Evolutionary conservation across 1,140 invertebrate species (phyloP).

Genomic region (Hylaeus volcanicus): DNA sequence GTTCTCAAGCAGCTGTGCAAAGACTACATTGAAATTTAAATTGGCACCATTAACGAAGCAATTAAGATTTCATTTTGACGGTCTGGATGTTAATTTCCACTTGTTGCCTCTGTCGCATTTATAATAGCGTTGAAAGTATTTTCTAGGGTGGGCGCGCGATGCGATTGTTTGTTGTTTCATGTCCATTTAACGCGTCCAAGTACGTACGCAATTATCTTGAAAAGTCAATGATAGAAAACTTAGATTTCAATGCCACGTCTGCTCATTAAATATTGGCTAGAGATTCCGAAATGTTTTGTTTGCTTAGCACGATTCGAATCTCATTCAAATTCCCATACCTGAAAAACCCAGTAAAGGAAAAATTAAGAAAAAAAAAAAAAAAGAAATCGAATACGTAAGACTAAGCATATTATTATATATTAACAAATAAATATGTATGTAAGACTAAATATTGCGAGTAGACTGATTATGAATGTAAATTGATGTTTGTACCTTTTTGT

Average conservation of each 20-base stretch:
- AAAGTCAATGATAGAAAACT: slow-evolving; percentile 10
- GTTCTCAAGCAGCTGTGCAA: slow-evolving; percentile 25
- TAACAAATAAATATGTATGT: not conserved
- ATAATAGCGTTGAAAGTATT: slow-evolving; percentile 28
- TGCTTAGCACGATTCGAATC: slow-evolving; percentile 6
- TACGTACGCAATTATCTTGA: not conserved
- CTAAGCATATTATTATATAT: not conserved
- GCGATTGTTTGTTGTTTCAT: slow-evolving; percentile 12
- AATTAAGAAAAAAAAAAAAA: not conserved
- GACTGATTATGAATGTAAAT: slow-evolving; percentile 1
- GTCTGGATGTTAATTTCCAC: slow-evolving; percentile 28
- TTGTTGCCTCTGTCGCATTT: slow-evolving; percentile 37
- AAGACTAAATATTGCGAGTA: slow-evolving; percentile 6
- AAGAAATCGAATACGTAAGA: slow-evolving; percentile 8
- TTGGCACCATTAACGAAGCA: slow-evolving; percentile 27
- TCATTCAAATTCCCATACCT: not conserved
- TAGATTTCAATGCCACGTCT: not conserved
- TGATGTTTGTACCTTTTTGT: not conserved
- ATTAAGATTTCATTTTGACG: slow-evolving; percentile 32
- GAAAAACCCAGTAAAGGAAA: not conserved
- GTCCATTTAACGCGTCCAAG: not conserved
- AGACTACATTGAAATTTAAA: slow-evolving; percentile 37
- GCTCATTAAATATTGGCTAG: slow-evolving; percentile 10
- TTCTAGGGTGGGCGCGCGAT: not conserved
- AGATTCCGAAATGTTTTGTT: not conserved